These are phyloP conservation scores for Notechis scutatus DNA, from an alignment of 2,113 vertebrate species.

Conservation along the genomic window DNA sequence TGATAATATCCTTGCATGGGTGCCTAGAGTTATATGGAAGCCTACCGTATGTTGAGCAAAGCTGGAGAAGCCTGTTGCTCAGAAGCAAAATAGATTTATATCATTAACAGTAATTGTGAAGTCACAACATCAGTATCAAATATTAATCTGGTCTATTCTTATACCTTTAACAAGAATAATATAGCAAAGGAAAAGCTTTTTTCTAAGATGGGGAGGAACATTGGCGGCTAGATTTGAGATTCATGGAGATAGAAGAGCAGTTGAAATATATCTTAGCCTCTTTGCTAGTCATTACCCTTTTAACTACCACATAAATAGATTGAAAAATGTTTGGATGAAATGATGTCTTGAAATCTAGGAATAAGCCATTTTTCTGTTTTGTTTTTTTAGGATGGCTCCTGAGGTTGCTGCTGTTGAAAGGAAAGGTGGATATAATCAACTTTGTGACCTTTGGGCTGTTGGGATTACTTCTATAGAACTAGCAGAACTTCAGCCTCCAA, in stretches of 20 bases:
- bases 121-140: background rate
- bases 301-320: background rate
- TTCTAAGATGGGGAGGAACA: background rate
- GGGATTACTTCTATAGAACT: conserved; percentile 98
- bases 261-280: background rate
- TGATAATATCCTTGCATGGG: background rate
- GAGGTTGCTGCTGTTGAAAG: conserved; percentile 98
- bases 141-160: background rate
- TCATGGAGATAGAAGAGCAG: background rate
- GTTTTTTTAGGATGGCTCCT: conserved; percentile 89
- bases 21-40: background rate
- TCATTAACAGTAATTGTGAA: background rate
- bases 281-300: background rate
- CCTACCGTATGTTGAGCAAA: background rate
- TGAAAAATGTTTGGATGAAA: background rate
- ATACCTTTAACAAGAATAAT: background rate
- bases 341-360: background rate
- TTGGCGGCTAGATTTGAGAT: background rate
- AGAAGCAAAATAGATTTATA: background rate
- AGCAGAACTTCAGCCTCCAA: conserved; percentile 94
- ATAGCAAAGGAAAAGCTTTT: background rate
- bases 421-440: conserved; percentile 97
- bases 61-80: background rate
- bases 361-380: background rate
- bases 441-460: conserved; percentile 98